Conservation (phyloP, 2,888 invertebrate genomes). For the Drosophila pseudotalamancana region DNA sequence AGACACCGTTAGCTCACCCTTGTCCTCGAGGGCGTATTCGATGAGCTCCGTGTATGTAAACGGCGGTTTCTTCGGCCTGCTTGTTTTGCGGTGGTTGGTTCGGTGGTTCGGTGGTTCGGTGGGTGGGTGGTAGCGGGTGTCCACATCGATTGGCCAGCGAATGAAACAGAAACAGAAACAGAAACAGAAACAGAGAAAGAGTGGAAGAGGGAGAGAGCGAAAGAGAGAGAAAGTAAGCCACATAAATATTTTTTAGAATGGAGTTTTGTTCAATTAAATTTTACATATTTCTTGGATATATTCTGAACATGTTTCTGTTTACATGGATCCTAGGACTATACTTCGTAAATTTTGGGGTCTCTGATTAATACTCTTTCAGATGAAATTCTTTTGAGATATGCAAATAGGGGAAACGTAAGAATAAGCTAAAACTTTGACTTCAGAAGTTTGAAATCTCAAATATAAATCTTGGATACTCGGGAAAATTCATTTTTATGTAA, state of each 20-base stretch:
- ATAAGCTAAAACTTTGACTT: too few species aligned
- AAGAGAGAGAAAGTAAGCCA: conserved; percentile 19
- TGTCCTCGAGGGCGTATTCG: conserved; percentile 93
- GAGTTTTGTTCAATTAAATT: neutral
- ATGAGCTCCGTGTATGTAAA: conserved; percentile 96
- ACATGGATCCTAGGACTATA: too few species aligned
- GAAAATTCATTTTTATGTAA: too few species aligned
- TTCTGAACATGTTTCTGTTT: neutral
- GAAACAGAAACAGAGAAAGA: conserved; percentile 8
- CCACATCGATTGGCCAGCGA: conserved; percentile 57
- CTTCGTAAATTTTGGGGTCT: too few species aligned
- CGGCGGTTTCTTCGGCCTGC: conserved; percentile 91
- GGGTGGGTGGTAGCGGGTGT: conserved; percentile 26
- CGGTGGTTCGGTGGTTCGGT: conserved; percentile 14
- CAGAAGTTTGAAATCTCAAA: too few species aligned
- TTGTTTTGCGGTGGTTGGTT: conserved; percentile 75
- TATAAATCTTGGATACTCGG: too few species aligned
- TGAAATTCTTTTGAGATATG: too few species aligned
- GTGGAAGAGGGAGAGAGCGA: neutral
- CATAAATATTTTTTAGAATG: conserved; percentile 28
- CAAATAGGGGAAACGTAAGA: too few species aligned
- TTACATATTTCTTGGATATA: neutral
- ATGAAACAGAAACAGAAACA: conserved; percentile 3
- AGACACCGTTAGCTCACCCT: conserved; percentile 94
- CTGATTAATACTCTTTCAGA: too few species aligned